These are phyloP conservation scores for Vulpes lagopus DNA, from an alignment of 2,113 vertebrate species.

Conservation along the genomic window DNA sequence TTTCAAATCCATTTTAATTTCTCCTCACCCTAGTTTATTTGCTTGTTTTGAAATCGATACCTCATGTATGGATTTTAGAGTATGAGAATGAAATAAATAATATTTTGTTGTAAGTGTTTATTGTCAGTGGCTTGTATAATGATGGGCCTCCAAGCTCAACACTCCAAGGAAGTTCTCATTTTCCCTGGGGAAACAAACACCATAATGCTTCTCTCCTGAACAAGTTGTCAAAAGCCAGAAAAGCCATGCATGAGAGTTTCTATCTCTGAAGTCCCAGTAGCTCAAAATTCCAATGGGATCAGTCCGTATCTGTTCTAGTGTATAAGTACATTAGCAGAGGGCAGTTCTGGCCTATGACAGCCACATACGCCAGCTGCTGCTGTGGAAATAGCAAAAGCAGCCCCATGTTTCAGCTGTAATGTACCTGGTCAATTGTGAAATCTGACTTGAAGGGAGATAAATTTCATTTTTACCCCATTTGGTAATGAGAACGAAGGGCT, in stretches of 20 bases:
- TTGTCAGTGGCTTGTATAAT: not conserved
- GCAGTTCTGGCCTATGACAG: not conserved
- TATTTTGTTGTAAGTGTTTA: not conserved
- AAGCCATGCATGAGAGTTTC: not conserved
- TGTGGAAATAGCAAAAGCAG: not conserved
- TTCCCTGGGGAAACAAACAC: not conserved
- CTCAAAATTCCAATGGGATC: not conserved
- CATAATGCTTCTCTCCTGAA: not conserved
- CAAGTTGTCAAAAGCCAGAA: not conserved
- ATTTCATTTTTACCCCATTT: not conserved
- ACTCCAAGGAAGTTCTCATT: not conserved
- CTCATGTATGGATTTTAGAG: not conserved
- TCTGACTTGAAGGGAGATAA: not conserved
- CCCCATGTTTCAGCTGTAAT: not conserved
- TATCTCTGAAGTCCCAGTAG: not conserved
- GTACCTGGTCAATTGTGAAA: not conserved
- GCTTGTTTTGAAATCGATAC: not conserved
- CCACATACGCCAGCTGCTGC: not conserved
- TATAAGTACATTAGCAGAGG: not conserved
- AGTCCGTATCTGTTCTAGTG: not conserved
- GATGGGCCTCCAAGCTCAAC: not conserved
- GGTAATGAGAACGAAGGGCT: not conserved
- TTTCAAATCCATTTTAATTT: constrained; percentile 20
- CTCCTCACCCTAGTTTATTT: not conserved
- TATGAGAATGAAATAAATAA: not conserved